A percentile compares a stretch with the other conserved stretches of the same genome.
Conservation (phyloP, 2,888 invertebrate genomes). For the Eristalis intricaria region DNA sequence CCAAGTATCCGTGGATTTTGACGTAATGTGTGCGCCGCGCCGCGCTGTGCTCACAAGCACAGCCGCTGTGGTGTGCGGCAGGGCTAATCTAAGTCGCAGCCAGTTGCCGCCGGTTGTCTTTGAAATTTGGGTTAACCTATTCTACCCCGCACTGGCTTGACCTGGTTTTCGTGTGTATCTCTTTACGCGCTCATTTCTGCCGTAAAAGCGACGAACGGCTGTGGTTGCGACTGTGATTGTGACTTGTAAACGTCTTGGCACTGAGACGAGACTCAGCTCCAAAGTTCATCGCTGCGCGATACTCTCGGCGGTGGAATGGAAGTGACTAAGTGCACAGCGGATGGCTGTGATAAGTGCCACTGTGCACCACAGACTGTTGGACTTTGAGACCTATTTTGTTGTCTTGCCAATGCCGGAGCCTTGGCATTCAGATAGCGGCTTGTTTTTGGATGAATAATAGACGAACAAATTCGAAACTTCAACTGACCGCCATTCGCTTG, state of each 20-base stretch:
- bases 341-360: slow-evolving; percentile 33
- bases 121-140: slow-evolving; percentile 63
- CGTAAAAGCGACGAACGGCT: background rate
- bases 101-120: slow-evolving; percentile 49
- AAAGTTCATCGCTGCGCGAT: background rate
- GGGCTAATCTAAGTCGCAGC: slow-evolving; percentile 65
- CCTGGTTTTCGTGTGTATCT: slow-evolving; percentile 42
- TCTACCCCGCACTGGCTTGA: slow-evolving; percentile 57
- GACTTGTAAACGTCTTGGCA: background rate
- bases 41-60: background rate
- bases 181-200: slow-evolving; percentile 19
- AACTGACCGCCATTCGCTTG: background rate
- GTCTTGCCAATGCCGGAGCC: slow-evolving; percentile 33
- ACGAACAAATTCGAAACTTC: background rate
- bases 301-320: background rate
- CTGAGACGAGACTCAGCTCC: background rate
- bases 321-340: slow-evolving; percentile 38
- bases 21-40: slow-evolving; percentile 42
- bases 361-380: background rate
- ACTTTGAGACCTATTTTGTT: background rate
- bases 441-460: slow-evolving; percentile 25
- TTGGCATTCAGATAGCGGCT: slow-evolving; percentile 41
- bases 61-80: slow-evolving; percentile 18
- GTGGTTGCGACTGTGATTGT: background rate
- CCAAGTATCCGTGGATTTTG: slow-evolving; percentile 47